Evolutionary conservation across 2,888 invertebrate genomes (phyloP).

Genomic region (Scelioninae gen. 2): DNA sequence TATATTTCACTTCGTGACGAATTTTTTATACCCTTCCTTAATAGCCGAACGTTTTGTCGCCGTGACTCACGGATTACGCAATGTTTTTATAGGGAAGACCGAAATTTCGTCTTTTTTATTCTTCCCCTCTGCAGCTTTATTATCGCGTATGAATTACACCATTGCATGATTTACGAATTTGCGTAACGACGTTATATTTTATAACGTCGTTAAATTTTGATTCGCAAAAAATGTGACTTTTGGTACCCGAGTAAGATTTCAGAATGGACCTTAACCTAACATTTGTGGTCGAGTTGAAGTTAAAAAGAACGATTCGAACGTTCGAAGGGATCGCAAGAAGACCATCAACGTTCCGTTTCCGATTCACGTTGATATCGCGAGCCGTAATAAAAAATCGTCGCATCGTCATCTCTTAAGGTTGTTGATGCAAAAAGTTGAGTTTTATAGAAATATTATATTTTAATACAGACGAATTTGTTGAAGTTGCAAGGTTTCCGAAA

Average conservation of each 20-base stretch:
- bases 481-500: too few species aligned
- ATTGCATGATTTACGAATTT: slow-evolving; percentile 42
- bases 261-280: slow-evolving; percentile 13
- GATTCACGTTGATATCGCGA: too few species aligned
- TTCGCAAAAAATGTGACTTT: slow-evolving; percentile 1
- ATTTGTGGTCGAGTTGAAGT: slow-evolving; percentile 23
- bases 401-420: too few species aligned
- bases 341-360: too few species aligned
- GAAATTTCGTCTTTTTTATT: slow-evolving; percentile 41
- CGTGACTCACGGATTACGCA: slow-evolving; percentile 41
- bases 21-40: slow-evolving; percentile 37
- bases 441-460: too few species aligned
- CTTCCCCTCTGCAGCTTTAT: slow-evolving; percentile 34
- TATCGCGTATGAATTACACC: slow-evolving; percentile 39
- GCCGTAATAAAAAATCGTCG: too few species aligned
- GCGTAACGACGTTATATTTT: slow-evolving; percentile 34
- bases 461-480: too few species aligned
- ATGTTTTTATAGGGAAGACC: slow-evolving; percentile 31
- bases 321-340: slow-evolving; percentile 11
- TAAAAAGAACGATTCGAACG: slow-evolving; percentile 40
- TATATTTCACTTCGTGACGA: slow-evolving; percentile 28
- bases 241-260: background rate
- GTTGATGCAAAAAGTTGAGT: too few species aligned
- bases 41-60: slow-evolving; percentile 33
- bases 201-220: slow-evolving; percentile 39